Base-by-base conservation (phyloP, 2,888 invertebrate species). In the Agapostemon virescens region DNA sequence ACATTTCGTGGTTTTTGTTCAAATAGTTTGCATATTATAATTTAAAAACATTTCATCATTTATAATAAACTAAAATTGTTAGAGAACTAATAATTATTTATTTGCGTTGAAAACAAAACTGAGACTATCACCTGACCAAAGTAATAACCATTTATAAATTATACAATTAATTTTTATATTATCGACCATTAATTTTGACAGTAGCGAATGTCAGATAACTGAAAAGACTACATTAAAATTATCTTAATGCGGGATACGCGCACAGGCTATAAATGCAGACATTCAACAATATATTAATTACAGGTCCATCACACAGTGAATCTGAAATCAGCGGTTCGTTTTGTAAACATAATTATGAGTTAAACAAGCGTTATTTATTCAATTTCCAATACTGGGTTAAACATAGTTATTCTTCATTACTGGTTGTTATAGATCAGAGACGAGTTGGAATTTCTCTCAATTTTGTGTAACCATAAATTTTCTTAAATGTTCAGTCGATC, bases 271-370 rank as follows among this genome's bases (percentile, higher is more conserved):
- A 49, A 49, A 49, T 20, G 20, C 20, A n/a, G 23, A 52, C 52
- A 7, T 7, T 7, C 45, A 45, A 45, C 45, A 45, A 45, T 45
- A 20, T 52, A 52, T 55, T 55, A 55, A 55, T 55, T 55, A 58
- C 30, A 30, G 17, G 6, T 55, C 30, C 17, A 17, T 30, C 58
- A 30, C 30, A 7, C 17, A 17, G 30, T 15, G 26, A 30, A 58
- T 26, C 17, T 58, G 15, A 30, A 30, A 17, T 30, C 58, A 58
- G 58, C 58, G 30, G 30, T 58, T 26, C 13, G 26, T 26, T 30
- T 49, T 7, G 58, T 58, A 30, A 26, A 58, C 58, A 58, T 20
- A 58, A 58, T 58, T 58, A 58, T 15, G 30, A 58, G 58, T 30
- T 58, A 58, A 30, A 58, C 26, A 58, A 58, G 58, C 17, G 30